These are phyloP conservation scores for Hydropsyche betteni DNA, from an alignment of 2,888 invertebrate species.

Conservation along the genomic window DNA sequence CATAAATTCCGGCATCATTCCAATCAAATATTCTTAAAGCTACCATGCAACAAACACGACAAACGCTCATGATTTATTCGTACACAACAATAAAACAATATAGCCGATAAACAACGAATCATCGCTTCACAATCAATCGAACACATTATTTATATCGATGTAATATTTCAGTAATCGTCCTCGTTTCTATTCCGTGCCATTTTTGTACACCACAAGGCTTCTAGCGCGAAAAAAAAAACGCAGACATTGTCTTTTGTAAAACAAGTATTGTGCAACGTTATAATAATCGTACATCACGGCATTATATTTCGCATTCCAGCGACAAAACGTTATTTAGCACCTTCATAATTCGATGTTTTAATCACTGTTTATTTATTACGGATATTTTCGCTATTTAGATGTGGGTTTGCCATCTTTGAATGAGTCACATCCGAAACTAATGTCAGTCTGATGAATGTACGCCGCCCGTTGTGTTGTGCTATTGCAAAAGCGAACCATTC, in stretches of 20 bases:
- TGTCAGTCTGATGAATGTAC: slow-evolving; percentile 30
- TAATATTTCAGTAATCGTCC: slow-evolving; percentile 21
- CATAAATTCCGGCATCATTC: too few relatives aligned
- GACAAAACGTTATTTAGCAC: slow-evolving; percentile 7
- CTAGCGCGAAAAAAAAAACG: slow-evolving; percentile 7
- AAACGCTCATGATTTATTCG: neutral
- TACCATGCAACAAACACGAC: neutral
- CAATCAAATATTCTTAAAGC: too few relatives aligned
- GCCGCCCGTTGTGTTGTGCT: slow-evolving; percentile 1
- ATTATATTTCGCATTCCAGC: neutral
- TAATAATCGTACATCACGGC: slow-evolving; percentile 2
- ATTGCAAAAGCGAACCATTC: slow-evolving; percentile 26
- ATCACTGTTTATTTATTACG: neutral
- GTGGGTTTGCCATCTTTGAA: slow-evolving; percentile 15
- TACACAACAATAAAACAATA: neutral
- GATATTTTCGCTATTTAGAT: slow-evolving; percentile 6
- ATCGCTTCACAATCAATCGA: neutral
- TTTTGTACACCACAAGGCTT: slow-evolving; percentile 9
- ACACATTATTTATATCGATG: neutral
- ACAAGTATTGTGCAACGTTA: neutral
- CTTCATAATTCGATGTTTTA: neutral
- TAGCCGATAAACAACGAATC: neutral
- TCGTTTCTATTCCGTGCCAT: slow-evolving; percentile 14
- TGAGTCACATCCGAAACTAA: slow-evolving; percentile 22
- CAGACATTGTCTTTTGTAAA: slow-evolving; percentile 6